Conservation (phyloP, 2,888 invertebrate species). For the Lamellibrachia satsuma region DNA sequence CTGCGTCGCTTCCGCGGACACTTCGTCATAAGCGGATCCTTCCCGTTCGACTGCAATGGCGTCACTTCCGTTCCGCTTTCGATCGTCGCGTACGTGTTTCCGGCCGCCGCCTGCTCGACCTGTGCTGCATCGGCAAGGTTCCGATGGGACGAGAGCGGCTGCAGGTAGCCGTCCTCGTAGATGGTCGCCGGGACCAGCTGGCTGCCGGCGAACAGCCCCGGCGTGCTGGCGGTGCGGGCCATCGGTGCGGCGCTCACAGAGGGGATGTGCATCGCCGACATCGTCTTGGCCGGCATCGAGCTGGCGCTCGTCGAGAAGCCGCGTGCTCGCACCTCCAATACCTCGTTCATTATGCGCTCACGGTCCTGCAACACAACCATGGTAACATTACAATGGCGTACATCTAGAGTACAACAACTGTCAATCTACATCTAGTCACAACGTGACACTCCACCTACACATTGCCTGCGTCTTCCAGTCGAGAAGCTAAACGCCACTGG, state of each 20-base stretch:
- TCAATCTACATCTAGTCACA: too few relatives aligned
- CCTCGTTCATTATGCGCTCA: conserved; percentile 39
- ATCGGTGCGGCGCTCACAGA: background rate
- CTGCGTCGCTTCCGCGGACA: background rate
- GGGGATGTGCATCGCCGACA: conserved; percentile 37
- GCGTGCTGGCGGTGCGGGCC: conserved; percentile 25
- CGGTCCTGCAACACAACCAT: conserved; percentile 28
- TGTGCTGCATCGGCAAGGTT: background rate
- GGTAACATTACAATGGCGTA: too few relatives aligned
- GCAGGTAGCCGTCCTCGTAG: conserved; percentile 31
- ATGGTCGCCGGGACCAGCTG: conserved; percentile 24
- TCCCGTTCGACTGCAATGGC: background rate
- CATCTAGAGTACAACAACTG: too few relatives aligned
- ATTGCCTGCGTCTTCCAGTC: too few relatives aligned
- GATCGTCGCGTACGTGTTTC: conserved; percentile 13
- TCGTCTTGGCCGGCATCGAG: conserved; percentile 22
- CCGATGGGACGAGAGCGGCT: conserved; percentile 18
- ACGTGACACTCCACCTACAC: too few relatives aligned
- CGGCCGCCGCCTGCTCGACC: background rate
- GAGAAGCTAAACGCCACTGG: too few relatives aligned
- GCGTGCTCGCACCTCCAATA: conserved; percentile 39
- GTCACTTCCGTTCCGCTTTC: background rate
- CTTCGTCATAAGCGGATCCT: background rate
- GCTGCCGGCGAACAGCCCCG: conserved; percentile 26
- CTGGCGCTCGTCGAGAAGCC: conserved; percentile 38